Evolutionary conservation across 1,140 invertebrate genomes (phyloP), one percentile per base, ranked within the genome.

Genomic region (Aphaenogaster ashmeadi): DNA sequence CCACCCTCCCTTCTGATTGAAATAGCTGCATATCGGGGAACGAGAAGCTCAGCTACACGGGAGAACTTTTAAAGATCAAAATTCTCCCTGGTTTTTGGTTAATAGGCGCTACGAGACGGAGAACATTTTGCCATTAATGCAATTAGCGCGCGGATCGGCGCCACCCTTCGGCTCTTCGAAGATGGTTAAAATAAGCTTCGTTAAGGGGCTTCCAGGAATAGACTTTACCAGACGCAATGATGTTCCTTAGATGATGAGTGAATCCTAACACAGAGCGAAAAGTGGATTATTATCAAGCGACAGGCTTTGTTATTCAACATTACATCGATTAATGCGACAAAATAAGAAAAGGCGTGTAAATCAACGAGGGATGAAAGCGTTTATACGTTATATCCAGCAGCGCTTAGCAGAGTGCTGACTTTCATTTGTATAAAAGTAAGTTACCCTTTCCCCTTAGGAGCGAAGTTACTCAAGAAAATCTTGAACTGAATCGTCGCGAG

Each of bases 151-250:
- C 15, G 27, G 56, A 52, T 58, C 41, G 27, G 36, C 18, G 44
- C 2, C 47, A 9, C 18, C 50, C 62, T 47, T 64, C 38, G 77
- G 54, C 62, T 71, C 54, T 85, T 85, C 87, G 33, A 15, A n/a
- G 36, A 86, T 69, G n/a, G 75, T 85, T 78, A 78, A 89, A 88
- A 88, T 74, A 36, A 88, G 80, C 87, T 89, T 89, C 79, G 80
- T 89, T 89, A 89, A 64, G 13, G 9, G 44, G 58, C 9, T 33
- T n/a, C 8, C 58, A 62, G 9, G 15, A 36, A 21, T 47, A 44
- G n/a, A 41, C 41, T n/a, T 78, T 41, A 50, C 15, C 27, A 6
- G 27, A 38, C 6, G n/a, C 11, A 62, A 41, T 62, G 3, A 62
- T 41, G 56, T 50, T 15, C 44, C 27, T 33, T 36, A 36, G 33